A percentile compares a stretch with the other conserved stretches of the same genome.
These are phyloP conservation scores for Chrysomallon squamiferum DNA, from an alignment of 1,140 invertebrate genomes.

Conservation along the genomic window DNA sequence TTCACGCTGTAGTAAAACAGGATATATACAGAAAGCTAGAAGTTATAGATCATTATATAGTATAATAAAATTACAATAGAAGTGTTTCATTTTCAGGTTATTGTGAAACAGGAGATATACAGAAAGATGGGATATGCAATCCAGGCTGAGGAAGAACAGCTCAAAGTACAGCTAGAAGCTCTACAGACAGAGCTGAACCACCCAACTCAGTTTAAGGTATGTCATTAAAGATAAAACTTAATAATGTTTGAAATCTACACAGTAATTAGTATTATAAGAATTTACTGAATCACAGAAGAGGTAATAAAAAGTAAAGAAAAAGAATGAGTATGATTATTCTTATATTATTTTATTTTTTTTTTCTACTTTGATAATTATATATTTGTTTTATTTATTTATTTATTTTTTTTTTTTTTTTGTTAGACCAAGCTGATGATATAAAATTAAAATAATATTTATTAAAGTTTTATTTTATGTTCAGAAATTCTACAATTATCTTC, in stretches of 20 bases:
- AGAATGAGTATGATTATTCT: neutral
- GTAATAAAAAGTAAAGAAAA: neutral
- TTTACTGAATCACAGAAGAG: neutral
- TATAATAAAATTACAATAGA: no score
- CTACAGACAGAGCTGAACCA: conserved; percentile 85
- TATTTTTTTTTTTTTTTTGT: no score
- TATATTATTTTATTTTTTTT: neutral
- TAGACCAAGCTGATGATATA: no score
- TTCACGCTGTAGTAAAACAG: neutral
- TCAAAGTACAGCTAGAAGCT: conserved; percentile 83
- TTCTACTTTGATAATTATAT: neutral
- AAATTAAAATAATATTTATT: no score
- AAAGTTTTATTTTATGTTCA: no score
- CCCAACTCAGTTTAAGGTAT: conserved; percentile 89
- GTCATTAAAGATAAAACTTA: conserved; percentile 4
- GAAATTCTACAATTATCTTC: no score
- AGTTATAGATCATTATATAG: no score
- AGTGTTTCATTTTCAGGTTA: conserved; percentile 68
- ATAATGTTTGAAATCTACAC: neutral
- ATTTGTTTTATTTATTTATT: neutral
- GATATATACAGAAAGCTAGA: no score
- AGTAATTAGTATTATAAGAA: neutral
- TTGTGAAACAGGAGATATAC: conserved; percentile 85
- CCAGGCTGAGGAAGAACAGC: conserved; percentile 86
- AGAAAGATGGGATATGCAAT: conserved; percentile 85